Base-by-base conservation (phyloP, 2,888 invertebrate genomes). In the Cremastinae sp. region DNA sequence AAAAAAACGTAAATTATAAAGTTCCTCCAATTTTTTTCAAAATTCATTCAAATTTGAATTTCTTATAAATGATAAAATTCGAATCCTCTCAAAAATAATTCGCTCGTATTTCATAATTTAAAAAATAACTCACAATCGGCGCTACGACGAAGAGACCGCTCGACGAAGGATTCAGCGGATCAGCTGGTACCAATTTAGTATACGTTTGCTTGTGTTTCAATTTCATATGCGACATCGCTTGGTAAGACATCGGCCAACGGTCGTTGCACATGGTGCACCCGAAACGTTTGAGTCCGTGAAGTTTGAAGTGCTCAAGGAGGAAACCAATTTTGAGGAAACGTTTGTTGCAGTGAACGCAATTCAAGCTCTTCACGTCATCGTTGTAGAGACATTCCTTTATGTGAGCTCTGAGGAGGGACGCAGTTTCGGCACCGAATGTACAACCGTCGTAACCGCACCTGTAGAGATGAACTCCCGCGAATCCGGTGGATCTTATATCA, bases 201-300 rank as follows among this genome's bases (percentile, higher is more conserved):
- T 86, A 89, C 4, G 79, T 78, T 1, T 90, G 85, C 65, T 90
- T 90, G 83, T 94, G 94, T n/a, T 89, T 88, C 0, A 84, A 82
- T 58, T 90, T 90, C 88, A 93, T 91, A 83, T 94, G 94, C 1
- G 83, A 77, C 41, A 83, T 74, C 0, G 88, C 89, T 65, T 89
- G 89, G 70, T 79, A 83, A 1, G 85, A 80, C 20, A 85, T 75
- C 0, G 88, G 75, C 47, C 83, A 89, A 22, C 86, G 83, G 22
- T 90, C 85, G 43, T 90, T 86, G 82, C 95, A 95, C 22, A 93
- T 59, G 3, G 92, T 91, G 82, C 95, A 95, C 8, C 91, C 90
- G 76, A 91, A 93, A 8, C 92, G 89, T 79, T 92, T 91, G 0
- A 91, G 86, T 0, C 93, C 93, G 78, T 95, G 95, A 1, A 89